phyloP scores from a whole-genome alignment of 2,888 invertebrate genomes.

The Hirtodrosophila cameraria region DNA sequence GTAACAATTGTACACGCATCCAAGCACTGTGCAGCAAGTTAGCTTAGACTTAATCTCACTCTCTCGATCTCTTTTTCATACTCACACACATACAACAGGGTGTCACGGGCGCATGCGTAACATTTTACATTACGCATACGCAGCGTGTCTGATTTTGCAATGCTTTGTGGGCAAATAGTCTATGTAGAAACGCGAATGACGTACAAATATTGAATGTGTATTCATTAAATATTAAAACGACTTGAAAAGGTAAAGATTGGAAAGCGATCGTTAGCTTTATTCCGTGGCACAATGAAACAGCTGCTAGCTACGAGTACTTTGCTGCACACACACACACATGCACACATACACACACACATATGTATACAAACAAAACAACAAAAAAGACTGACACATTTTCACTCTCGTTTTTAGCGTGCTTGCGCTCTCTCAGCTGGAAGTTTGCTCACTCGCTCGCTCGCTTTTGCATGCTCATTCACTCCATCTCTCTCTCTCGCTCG shows the following conservation, averaged over 20 bases:
- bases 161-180: constrained; percentile 2
- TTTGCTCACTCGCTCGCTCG: constrained; percentile 14
- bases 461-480: constrained; percentile 9
- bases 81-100: constrained; percentile 3
- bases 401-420: constrained; percentile 51
- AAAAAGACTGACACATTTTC: constrained; percentile 48
- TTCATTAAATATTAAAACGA: not conserved
- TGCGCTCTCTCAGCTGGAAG: constrained; percentile 22
- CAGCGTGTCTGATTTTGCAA: constrained; percentile 31
- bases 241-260: constrained; percentile 17
- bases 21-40: too few species aligned
- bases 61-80: not conserved
- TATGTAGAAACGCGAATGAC: constrained; percentile 9
- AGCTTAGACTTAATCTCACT: too few species aligned
- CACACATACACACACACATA: not conserved
- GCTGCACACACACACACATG: not conserved
- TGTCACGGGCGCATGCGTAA: constrained; percentile 64
- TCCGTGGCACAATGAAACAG: constrained; percentile 51
- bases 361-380: not conserved
- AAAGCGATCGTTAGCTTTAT: constrained; percentile 42
- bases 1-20: not conserved
- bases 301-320: constrained; percentile 33
- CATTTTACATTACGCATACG: constrained; percentile 71
- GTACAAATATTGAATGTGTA: not conserved
- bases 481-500: not conserved